Evolutionary conservation across 2,113 vertebrate genomes (phyloP).

Genomic region (Beaufortia kweichowensis): DNA sequence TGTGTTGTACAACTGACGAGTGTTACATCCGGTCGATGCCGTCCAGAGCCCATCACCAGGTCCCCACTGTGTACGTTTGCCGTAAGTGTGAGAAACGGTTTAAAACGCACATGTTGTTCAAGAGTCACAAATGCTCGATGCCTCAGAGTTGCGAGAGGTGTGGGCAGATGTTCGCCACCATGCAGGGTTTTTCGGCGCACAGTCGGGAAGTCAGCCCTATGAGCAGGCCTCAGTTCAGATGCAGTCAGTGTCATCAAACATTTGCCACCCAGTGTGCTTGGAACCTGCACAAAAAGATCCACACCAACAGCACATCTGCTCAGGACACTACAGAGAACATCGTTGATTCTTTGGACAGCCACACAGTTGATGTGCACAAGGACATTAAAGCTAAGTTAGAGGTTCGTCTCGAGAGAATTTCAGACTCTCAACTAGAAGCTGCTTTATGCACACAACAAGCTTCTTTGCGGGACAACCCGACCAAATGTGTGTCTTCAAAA

Average conservation of each 20-base stretch:
- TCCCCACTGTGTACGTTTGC: slow-evolving; percentile 25
- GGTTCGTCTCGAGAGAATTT: slow-evolving; percentile 52
- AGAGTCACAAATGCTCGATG: slow-evolving; percentile 43
- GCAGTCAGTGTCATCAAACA: slow-evolving; percentile 41
- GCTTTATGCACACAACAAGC: slow-evolving; percentile 40
- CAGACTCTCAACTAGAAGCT: slow-evolving; percentile 49
- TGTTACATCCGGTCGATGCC: neutral
- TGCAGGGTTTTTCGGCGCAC: slow-evolving; percentile 4
- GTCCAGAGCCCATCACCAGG: slow-evolving; percentile 13
- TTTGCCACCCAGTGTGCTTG: slow-evolving; percentile 50
- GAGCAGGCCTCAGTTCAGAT: slow-evolving; percentile 10
- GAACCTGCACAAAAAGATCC: slow-evolving; percentile 47
- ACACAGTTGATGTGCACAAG: neutral
- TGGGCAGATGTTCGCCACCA: slow-evolving; percentile 37
- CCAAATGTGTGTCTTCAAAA: neutral
- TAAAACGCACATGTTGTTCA: slow-evolving; percentile 20
- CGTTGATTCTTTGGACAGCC: too few species aligned
- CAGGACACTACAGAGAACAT: neutral
- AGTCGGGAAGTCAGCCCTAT: neutral
- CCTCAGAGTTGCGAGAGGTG: slow-evolving; percentile 41
- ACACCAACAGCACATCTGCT: neutral
- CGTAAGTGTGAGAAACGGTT: slow-evolving; percentile 38
- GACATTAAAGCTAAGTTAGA: slow-evolving; percentile 45
- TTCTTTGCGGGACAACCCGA: neutral
- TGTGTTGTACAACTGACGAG: slow-evolving; percentile 38